Conservation (phyloP, 2,797 vertebrate genomes). For the Ataeniobius toweri region DNA sequence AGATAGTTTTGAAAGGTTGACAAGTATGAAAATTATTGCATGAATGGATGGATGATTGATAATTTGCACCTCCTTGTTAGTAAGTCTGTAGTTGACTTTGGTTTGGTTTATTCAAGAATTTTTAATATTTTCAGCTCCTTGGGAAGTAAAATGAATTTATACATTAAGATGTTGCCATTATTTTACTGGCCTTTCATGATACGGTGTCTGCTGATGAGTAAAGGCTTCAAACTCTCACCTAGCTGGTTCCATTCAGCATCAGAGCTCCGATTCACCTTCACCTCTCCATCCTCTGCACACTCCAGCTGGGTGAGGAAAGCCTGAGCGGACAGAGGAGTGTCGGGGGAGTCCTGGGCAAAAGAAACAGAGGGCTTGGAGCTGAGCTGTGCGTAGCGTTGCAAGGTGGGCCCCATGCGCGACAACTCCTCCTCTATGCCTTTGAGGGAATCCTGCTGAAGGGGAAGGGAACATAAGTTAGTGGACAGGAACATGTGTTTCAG, state of each 20-base stretch:
- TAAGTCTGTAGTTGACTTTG: background rate
- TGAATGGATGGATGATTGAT: too few relatives aligned
- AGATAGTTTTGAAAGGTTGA: too few relatives aligned
- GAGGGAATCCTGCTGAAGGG: conserved; percentile 35
- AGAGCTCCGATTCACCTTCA: conserved; percentile 75
- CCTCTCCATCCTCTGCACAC: conserved; percentile 73
- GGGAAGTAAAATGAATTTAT: too few relatives aligned
- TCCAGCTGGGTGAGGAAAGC: conserved; percentile 90
- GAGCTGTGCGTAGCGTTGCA: conserved; percentile 86
- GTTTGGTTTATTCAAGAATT: background rate
- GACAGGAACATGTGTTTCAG: background rate
- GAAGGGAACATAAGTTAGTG: background rate
- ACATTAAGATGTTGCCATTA: background rate
- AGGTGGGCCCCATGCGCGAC: conserved; percentile 76
- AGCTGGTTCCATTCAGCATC: conserved; percentile 78
- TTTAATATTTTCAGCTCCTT: background rate
- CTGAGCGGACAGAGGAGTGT: conserved; percentile 76
- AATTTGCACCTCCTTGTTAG: too few relatives aligned
- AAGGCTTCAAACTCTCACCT: conserved; percentile 56
- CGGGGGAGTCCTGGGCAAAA: conserved; percentile 83
- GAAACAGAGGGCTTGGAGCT: conserved; percentile 78
- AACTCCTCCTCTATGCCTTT: conserved; percentile 83
- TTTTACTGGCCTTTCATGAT: background rate
- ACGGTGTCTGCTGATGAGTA: background rate
- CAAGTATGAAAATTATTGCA: too few relatives aligned